These are phyloP conservation scores for Gila robusta DNA, from an alignment of 2,797 vertebrate species.

Conservation along the genomic window DNA sequence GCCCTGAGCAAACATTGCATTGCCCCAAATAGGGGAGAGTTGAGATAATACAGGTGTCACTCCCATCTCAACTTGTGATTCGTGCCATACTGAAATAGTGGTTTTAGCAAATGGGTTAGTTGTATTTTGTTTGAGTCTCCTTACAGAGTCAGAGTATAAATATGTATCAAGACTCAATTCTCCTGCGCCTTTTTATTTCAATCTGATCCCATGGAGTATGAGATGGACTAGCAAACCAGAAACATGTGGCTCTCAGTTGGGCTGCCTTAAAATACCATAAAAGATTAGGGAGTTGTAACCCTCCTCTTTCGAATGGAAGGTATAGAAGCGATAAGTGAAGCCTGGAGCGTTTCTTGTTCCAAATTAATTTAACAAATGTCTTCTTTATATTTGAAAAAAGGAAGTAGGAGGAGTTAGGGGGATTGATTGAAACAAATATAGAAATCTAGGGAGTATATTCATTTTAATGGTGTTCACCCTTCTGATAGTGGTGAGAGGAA, in stretches of 20 bases:
- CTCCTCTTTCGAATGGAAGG: too few species aligned
- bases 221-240: not conserved
- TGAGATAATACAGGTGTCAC: not conserved
- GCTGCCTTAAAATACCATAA: not conserved
- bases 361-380: too few species aligned
- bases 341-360: too few species aligned
- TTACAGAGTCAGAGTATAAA: not conserved
- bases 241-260: too few species aligned
- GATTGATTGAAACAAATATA: too few species aligned
- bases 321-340: too few species aligned
- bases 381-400: too few species aligned
- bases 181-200: not conserved
- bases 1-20: not conserved
- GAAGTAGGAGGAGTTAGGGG: too few species aligned
- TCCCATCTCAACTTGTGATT: not conserved
- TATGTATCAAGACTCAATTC: not conserved
- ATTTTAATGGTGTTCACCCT: not conserved
- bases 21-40: not conserved
- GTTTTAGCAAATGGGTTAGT: not conserved
- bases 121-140: not conserved
- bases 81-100: not conserved
- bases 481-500: not conserved
- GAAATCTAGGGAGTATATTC: not conserved
- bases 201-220: not conserved
- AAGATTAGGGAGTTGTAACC: not conserved